Conservation (phyloP, 1,140 invertebrate genomes). For the Monomorium pharaonis region DNA sequence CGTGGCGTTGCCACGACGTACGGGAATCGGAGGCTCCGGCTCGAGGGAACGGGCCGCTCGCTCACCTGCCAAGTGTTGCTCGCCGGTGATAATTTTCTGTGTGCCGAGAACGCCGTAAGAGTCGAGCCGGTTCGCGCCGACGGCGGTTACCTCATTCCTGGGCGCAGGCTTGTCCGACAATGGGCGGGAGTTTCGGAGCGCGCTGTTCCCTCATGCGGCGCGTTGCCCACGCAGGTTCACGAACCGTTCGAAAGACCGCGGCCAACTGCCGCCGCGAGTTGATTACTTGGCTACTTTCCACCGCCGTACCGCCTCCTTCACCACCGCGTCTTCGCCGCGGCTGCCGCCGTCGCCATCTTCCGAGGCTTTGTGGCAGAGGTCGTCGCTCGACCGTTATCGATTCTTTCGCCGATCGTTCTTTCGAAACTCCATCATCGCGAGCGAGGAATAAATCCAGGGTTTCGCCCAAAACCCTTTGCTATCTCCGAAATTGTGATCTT, state of each 20-base stretch:
- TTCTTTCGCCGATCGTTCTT: background rate
- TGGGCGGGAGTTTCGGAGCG: slow-evolving; percentile 15
- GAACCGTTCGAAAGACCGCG: slow-evolving; percentile 24
- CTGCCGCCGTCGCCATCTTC: background rate
- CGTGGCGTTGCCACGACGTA: background rate
- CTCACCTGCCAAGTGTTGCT: slow-evolving; percentile 14
- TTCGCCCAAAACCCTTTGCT: background rate
- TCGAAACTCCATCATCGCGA: background rate
- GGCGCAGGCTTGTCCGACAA: background rate
- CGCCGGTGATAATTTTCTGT: background rate
- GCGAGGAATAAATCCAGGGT: background rate
- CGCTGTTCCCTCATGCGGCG: slow-evolving; percentile 1
- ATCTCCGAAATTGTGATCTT: background rate
- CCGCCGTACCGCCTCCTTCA: background rate
- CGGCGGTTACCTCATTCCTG: slow-evolving; percentile 29
- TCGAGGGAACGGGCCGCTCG: background rate
- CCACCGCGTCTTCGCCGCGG: background rate
- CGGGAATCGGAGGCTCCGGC: slow-evolving; percentile 23
- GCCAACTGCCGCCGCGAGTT: slow-evolving; percentile 19
- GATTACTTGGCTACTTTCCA: slow-evolving; percentile 18
- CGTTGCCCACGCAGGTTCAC: background rate
- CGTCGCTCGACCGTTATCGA: slow-evolving; percentile 23
- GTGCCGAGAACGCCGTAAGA: background rate
- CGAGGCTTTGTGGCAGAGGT: slow-evolving; percentile 23
- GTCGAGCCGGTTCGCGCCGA: background rate